Base-by-base conservation (phyloP, 2,797 vertebrate species). In the Enteromius treurensis region DNA sequence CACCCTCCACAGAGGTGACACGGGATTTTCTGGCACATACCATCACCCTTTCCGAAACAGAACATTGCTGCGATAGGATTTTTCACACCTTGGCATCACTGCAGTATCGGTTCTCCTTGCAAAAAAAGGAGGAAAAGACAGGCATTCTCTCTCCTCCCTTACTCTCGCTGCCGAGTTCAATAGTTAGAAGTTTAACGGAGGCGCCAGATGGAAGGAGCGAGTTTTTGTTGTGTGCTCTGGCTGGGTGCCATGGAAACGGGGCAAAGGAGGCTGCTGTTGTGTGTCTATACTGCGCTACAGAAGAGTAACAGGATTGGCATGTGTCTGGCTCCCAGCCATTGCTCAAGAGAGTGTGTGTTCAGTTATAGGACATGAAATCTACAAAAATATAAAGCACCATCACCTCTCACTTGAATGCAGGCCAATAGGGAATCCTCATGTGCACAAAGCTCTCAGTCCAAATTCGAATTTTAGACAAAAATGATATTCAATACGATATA, bases 161-260 rank as follows among this genome's bases (percentile, higher is more conserved):
- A 53, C 79, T 71, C 79, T 67, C 23, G 3, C 45, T 55, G 51
- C 64, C 23, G 79, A 79, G 71, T 82, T 75, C 37, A 80, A 15
- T 77, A 37, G 62, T 70, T 81, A 55, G 49, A 80, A 81, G 81
- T 86, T 88, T 73, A 53, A 76, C 14, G 40, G 84, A 85, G 81
- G 78, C 68, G 64, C 68, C 86, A 88, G 81, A 86, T 86, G 85
- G 83, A 82, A 58, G 77, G 60, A 88, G 81, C 29, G 71, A 70
- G 51, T 26, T 64, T 71, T 69, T 62, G 60, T 47, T 15, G 75
- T 64, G 82, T 80, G 81, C 75, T 77, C 83, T 88, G 86, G 81
- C 87, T 65, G 65, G 60, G 53, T 69, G 87, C 87, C 87, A 77
- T 85, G 45, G 79, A 84, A 77, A 88, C 64, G 11, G 64, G 58